Evolutionary conservation across 2,888 invertebrate species (phyloP).

Genomic region (Ectropis crepuscularia): DNA sequence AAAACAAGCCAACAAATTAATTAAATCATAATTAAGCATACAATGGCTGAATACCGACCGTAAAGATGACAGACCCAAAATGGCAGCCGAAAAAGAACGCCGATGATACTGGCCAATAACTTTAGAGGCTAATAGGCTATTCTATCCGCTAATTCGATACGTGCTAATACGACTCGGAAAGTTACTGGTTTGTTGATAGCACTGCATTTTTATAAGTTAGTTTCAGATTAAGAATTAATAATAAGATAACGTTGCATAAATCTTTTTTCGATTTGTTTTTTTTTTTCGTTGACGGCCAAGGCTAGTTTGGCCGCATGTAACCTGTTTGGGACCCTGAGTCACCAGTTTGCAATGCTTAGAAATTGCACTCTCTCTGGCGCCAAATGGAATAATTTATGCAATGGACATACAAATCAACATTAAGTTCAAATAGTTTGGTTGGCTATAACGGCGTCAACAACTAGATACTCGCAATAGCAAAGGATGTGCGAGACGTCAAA

Average conservation of each 20-base stretch:
- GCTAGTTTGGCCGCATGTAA: conserved; percentile 34
- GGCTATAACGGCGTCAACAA: too few relatives aligned
- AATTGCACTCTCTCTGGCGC: conserved; percentile 53
- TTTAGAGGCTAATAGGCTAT: conserved; percentile 24
- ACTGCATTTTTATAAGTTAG: conserved; percentile 10
- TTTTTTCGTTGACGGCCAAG: conserved; percentile 8
- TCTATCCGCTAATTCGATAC: conserved; percentile 29
- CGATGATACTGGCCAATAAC: conserved; percentile 3
- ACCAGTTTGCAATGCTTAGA: conserved; percentile 41
- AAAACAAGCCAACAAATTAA: conserved; percentile 22
- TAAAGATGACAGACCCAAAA: conserved; percentile 22
- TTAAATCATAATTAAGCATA: conserved; percentile 15
- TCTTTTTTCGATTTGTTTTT: neutral
- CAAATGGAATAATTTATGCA: conserved; percentile 2
- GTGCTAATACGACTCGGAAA: conserved; percentile 24
- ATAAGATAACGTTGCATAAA: neutral
- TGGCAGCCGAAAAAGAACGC: conserved; percentile 24
- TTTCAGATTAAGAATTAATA: conserved; percentile 1
- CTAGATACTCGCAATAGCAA: too few relatives aligned
- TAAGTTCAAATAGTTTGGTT: too few relatives aligned
- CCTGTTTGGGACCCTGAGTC: conserved; percentile 49
- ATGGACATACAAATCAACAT: neutral
- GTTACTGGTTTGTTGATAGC: conserved; percentile 6
- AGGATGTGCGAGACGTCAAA: too few relatives aligned
- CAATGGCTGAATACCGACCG: conserved; percentile 17